Conservation (phyloP, 2,113 vertebrate species). For the Psephotus haematonotus region DNA sequence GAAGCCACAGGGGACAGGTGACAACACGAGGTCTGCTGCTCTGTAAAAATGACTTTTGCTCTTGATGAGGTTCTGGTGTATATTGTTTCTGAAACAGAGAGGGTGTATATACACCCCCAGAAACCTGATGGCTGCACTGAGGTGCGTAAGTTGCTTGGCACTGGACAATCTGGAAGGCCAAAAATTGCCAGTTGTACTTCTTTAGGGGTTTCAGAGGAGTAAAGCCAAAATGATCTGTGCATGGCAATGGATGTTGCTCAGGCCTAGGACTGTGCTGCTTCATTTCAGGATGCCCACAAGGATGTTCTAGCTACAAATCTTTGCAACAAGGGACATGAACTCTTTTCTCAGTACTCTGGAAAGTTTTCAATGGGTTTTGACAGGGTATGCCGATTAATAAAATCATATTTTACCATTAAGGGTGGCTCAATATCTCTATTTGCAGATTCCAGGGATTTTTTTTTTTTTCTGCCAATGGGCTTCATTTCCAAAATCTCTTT, state of each 20-base stretch:
- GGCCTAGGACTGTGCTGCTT: neutral
- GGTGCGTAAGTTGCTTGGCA: neutral
- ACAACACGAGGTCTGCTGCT: neutral
- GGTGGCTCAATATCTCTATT: neutral
- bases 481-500: neutral
- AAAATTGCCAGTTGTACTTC: neutral
- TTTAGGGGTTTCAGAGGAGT: neutral
- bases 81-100: neutral
- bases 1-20: neutral
- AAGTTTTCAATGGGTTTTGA: constrained; percentile 19
- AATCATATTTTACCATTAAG: neutral
- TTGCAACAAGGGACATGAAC: neutral
- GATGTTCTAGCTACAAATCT: neutral
- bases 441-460: neutral
- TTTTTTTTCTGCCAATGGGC: neutral
- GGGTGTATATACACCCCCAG: neutral
- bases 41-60: neutral
- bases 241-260: neutral
- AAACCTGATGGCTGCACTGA: neutral
- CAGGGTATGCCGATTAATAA: neutral
- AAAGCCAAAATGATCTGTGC: neutral
- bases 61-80: neutral
- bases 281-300: neutral
- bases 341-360: neutral
- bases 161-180: neutral